A percentile compares a stretch with the other conserved stretches of the same genome.
Evolutionary conservation across 2,113 vertebrate genomes (phyloP).

Genomic region (Pterocles orientalis): DNA sequence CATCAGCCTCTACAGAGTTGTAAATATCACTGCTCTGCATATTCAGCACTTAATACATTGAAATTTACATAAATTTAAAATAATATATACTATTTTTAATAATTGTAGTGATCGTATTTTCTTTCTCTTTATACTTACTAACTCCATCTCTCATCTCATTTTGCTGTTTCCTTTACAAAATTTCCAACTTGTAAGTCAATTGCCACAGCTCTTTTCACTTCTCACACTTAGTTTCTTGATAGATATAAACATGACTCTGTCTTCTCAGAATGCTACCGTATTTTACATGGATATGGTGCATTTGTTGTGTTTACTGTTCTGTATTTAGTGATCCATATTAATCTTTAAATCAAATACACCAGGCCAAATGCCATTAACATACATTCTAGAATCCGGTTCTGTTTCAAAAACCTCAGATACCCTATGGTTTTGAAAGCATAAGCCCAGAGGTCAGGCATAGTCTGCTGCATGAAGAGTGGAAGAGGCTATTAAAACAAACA

Average conservation of each 20-base stretch:
- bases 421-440: neutral
- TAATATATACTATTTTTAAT: neutral
- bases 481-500: neutral
- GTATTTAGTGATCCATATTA: neutral
- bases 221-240: neutral
- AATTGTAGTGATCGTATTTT: neutral
- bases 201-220: neutral
- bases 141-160: neutral
- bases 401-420: neutral
- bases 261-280: neutral
- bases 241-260: neutral
- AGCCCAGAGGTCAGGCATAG: neutral
- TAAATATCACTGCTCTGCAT: constrained; percentile 16
- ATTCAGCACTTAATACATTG: neutral
- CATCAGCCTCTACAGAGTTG: neutral
- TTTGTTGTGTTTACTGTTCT: neutral
- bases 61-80: neutral
- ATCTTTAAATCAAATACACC: neutral
- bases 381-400: neutral
- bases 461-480: neutral
- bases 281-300: neutral
- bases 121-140: neutral
- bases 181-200: neutral
- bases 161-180: neutral
- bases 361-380: neutral